Percentiles rank a stretch among this genome's conserved stretches.
Evolutionary conservation across 2,888 invertebrate genomes (phyloP).

Genomic region (Caenorhabditis uteleia): DNA sequence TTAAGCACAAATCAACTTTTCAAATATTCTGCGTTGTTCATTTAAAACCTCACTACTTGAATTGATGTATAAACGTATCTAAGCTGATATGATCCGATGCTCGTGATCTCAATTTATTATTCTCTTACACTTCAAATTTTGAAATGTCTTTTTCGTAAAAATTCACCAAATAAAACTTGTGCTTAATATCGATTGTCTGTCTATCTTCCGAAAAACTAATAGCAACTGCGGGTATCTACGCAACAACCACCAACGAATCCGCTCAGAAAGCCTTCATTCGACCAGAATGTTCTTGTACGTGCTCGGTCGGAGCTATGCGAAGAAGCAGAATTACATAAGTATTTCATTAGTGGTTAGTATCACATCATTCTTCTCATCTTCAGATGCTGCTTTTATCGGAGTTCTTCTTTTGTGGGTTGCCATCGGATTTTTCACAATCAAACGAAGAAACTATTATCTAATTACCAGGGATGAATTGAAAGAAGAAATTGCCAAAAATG

Average conservation of each 20-base stretch:
- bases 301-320: neutral
- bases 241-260: neutral
- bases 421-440: conserved; percentile 2
- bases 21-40: too few relatives aligned
- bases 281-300: neutral
- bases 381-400: neutral
- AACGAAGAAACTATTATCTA: neutral
- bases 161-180: too few relatives aligned
- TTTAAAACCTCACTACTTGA: too few relatives aligned
- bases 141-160: too few relatives aligned
- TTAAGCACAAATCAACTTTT: too few relatives aligned
- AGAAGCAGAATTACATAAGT: neutral
- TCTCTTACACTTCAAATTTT: too few relatives aligned
- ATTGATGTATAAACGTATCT: too few relatives aligned
- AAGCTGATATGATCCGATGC: too few relatives aligned
- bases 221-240: too few relatives aligned
- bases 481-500: neutral
- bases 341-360: neutral
- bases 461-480: neutral
- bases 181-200: too few relatives aligned
- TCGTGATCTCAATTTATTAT: too few relatives aligned
- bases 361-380: neutral
- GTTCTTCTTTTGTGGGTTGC: neutral
- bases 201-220: too few relatives aligned
- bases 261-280: neutral